Evolutionary conservation across 2,888 invertebrate genomes (phyloP), one percentile per base, ranked within the genome.

Genomic region (Polietes domitor): DNA sequence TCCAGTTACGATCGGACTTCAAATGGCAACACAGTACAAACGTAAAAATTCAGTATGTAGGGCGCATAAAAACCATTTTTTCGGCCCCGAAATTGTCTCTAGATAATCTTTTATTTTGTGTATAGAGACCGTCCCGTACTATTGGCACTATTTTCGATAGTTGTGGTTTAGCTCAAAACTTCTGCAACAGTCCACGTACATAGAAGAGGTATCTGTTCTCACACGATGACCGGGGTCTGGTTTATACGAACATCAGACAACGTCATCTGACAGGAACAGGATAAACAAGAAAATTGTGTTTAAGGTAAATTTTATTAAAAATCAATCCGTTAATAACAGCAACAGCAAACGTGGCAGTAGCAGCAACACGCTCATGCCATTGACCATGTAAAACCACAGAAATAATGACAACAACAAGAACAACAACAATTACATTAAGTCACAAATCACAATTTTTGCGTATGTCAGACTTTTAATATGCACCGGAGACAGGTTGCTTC

Each of bases 361-460:
- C 55, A 55, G 26, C 24, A 26, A 58, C 80, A 89, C 88, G 55
- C 32, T 47, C 73, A 80, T 82, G 84, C 80, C 74, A 76, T 74
- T 85, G 78, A 79, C 72, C 84, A 77, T 84, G 75, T 76, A 63
- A 72, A 77, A 28, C 32, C 32, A 28, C 28, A 61, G 24, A n/a
- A 61, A n/a, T 61, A 61, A 61, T 32, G 61, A 61, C 61, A 26
- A 26, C 26, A 26, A 26, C 53, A 9, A 55, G 24, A 6, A 12
- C 26, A 61, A 32, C 32, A 15, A 28, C 28, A 88, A 89, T 87
- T 89, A 88, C 89, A 89, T 90, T 88, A 89, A 90, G 89, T 89
- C 90, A 90, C 90, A 89, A 89, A 89, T 89, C 90, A 89, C 88
- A 88, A 88, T 88, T 89, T 89, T 87, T 88, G 89, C 88, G 87